Percentiles rank a stretch among this genome's conserved stretches.
Evolutionary conservation across 1,140 invertebrate genomes (phyloP).

Genomic region (Venustaconcha ellipsiformis): DNA sequence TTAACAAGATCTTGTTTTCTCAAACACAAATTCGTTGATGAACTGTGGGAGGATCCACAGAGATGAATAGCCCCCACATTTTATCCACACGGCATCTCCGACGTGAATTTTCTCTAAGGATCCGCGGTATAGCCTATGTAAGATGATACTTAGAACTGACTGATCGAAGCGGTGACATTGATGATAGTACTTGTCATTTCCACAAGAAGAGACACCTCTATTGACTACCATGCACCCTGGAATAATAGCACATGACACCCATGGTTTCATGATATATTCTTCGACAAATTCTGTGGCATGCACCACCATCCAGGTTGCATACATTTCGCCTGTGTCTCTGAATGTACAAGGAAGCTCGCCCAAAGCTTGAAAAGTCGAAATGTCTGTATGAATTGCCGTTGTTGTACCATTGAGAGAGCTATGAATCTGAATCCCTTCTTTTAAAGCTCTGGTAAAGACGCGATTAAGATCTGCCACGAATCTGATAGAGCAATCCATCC

Average conservation of each 20-base stretch:
- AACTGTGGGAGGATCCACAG: no score
- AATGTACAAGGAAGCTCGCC: constrained; percentile 7
- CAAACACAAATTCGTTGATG: no score
- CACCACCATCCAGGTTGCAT: neutral
- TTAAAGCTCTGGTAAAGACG: constrained; percentile 1
- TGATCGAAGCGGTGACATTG: constrained; percentile 11
- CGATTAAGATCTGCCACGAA: constrained; percentile 1
- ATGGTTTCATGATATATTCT: constrained; percentile 6
- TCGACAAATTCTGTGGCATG: neutral
- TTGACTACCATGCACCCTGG: constrained; percentile 11
- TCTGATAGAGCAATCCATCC: constrained; percentile 12
- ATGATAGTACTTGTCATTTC: neutral
- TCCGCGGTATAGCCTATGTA: neutral
- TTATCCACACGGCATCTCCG: no score
- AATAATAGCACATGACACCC: constrained; percentile 11
- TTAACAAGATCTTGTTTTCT: no score
- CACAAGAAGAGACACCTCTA: neutral
- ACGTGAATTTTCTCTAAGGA: neutral
- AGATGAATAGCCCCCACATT: no score
- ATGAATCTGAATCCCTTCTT: neutral
- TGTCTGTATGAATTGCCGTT: constrained; percentile 5
- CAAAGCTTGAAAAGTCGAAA: constrained; percentile 4
- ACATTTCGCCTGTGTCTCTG: constrained; percentile 3
- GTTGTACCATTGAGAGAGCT: neutral
- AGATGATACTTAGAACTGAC: constrained; percentile 5